Evolutionary conservation across 2,113 vertebrate genomes (phyloP), one percentile per base, ranked within the genome.

Genomic region (Mastomys natalensis): DNA sequence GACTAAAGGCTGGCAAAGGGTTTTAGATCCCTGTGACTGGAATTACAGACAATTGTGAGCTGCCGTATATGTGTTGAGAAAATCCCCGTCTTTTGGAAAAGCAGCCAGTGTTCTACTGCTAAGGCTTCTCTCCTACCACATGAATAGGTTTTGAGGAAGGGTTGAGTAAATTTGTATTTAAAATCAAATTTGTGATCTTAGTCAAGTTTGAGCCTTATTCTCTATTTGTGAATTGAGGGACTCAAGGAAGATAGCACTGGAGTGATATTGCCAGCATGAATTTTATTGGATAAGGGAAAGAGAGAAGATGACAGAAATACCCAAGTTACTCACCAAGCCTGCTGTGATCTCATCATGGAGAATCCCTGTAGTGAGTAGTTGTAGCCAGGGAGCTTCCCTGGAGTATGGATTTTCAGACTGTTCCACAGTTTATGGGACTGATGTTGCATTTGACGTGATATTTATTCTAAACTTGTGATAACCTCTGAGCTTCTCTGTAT

Each of bases 161-260:
- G 7, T 89, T 93, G 93, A 13, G 55, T 40, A 93, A 16, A 43
- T 48, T 22, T 77, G 37, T 84, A 43, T 80, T 74, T 74, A 55
- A 66, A 74, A 64, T 97, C 29, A 77, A 37, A 4, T 62, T 97
- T 72, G n/a, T 73, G 60, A 43, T 86, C 77, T 80, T 66, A 16
- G 82, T 64, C 53, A 80, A 31, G 15, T 95, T 89, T 70, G 73
- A 90, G 16, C 4, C 26, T 77, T 87, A 37, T 93, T 93, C 24
- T 62, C 48, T 31, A 62, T 74, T 66, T 93, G 70, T 93, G 95
- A 89, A 87, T 64, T 82, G 51, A 89, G 34, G 2, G 7, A 43
- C 5, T 91, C 87, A 11, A 45, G 34, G n/a, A 48, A 82, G 66
- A 51, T 90, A 22, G 45, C 64, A 51, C 55, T 17, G 93, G 37